Percentiles rank a stretch among this genome's conserved stretches.
These are phyloP conservation scores for Geopemphigus sp. DNA, from an alignment of 1,140 invertebrate genomes.

Conservation along the genomic window DNA sequence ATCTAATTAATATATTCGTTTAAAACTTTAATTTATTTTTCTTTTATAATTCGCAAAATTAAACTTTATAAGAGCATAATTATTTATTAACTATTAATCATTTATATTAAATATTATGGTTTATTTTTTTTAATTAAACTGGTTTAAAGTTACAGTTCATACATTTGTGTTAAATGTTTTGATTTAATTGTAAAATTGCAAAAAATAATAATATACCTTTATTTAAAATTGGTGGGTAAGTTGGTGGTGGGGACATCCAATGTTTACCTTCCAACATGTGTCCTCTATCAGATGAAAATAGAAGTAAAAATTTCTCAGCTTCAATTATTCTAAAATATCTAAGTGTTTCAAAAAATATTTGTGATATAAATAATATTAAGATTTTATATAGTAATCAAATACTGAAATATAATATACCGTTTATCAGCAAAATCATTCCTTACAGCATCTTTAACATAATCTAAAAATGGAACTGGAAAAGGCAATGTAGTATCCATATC, in stretches of 20 bases:
- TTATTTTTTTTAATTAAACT: not conserved
- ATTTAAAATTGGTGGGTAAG: slow-evolving; percentile 46
- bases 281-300: slow-evolving; percentile 48
- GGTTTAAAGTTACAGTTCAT: not conserved
- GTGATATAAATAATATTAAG: not conserved
- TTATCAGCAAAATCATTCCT: slow-evolving; percentile 21
- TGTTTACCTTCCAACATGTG: slow-evolving; percentile 28
- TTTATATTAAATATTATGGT: too few relatives aligned
- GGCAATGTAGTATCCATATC: slow-evolving; percentile 42
- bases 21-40: too few relatives aligned
- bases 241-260: slow-evolving; percentile 45
- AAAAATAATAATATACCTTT: not conserved
- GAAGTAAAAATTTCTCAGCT: slow-evolving; percentile 12
- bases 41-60: too few relatives aligned
- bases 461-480: slow-evolving; percentile 37
- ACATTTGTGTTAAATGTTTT: too few relatives aligned
- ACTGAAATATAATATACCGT: slow-evolving; percentile 19
- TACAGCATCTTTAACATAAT: slow-evolving; percentile 39
- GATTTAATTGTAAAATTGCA: not conserved
- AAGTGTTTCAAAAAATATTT: not conserved
- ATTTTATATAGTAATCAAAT: not conserved
- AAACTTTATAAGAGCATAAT: too few relatives aligned
- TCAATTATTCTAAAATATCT: slow-evolving; percentile 44
- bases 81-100: too few relatives aligned
- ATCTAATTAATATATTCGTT: too few relatives aligned